phyloP scores from a whole-genome alignment of 2,113 vertebrate species.

The Cnemophilus loriae region DNA sequence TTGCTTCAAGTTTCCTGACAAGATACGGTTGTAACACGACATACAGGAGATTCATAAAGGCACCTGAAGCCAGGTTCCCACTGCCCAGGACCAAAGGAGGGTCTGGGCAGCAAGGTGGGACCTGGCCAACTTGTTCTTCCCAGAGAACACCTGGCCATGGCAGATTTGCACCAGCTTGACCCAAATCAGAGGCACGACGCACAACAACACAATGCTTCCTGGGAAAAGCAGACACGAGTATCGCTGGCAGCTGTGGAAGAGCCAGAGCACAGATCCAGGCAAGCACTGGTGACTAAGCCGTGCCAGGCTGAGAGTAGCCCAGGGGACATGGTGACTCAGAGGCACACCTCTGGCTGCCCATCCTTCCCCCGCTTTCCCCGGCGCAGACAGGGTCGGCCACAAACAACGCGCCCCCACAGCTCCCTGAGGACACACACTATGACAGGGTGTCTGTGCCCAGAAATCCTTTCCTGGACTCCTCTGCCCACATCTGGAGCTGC shows the following conservation, averaged over 20 bases:
- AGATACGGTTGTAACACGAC: slow-evolving; percentile 32
- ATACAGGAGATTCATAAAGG: background rate
- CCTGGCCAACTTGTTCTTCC: background rate
- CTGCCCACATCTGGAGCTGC: background rate
- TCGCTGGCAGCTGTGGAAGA: rapidly evolving
- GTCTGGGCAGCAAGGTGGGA: background rate
- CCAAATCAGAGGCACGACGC: rapidly evolving
- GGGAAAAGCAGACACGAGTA: background rate
- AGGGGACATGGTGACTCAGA: background rate
- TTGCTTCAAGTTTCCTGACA: slow-evolving; percentile 65
- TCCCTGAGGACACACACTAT: background rate
- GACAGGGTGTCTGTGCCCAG: background rate
- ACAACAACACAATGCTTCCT: rapidly evolving
- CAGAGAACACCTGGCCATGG: too few relatives aligned
- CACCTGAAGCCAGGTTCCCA: background rate
- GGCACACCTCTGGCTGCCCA: background rate
- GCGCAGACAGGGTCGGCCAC: rapidly evolving
- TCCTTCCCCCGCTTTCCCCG: rapidly evolving
- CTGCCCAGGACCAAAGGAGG: background rate
- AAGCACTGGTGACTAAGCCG: rapidly evolving
- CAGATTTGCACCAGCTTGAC: rapidly evolving
- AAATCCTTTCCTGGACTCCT: background rate
- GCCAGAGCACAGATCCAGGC: background rate
- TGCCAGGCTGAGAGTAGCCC: background rate
- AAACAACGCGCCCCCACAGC: rapidly evolving